Base-by-base conservation (phyloP, 2,888 invertebrate species). In the Platynereis dumerilii region DNA sequence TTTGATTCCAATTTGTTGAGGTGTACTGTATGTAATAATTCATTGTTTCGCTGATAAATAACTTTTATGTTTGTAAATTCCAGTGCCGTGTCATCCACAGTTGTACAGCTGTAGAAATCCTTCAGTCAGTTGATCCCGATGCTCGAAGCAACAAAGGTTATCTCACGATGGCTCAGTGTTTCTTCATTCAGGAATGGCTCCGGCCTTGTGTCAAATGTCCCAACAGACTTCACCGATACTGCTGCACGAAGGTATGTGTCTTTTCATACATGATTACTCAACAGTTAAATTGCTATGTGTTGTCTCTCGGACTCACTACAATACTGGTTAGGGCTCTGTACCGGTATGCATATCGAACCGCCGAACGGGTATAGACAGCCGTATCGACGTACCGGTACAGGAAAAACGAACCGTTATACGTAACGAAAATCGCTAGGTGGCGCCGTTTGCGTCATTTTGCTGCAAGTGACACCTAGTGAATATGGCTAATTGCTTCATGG, bases 181-280 rank as follows among this genome's bases (percentile, higher is more conserved):
- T 81, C 63, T 77, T 83, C 2, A 74, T 83, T n/a, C 80, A 82
- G 66, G 78, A 83, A 70, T 83, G 82, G 82, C 75, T 81, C 24
- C 69, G 73, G n/a, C 68, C 71, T 42, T 34, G 28, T 34, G 34
- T 34, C 12, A 34, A 34, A 34, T 34, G 34, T 34, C 7, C 34
- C 12, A 5, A 34, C 12, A 34, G 34, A 34, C 5, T 34, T 12
- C 34, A 34, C 27, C 67, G 70, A 26, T 62, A 73, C 60, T 78
- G 80, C 66, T 78, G 80, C 61, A 80, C 78, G 44, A 76, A 79
- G 76, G 81, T 81, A 68, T 48, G 59, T 60, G 12, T 34, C 5
- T 34, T 5, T 5, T 34, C 34, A 7, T 34, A 34, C n/a, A 42
- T 17, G 17, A 10, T 42, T 17, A 10, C 42, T 17, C 42, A 42